Percentiles rank a stretch among this genome's conserved stretches.
These are phyloP conservation scores for Melanogrammus aeglefinus DNA, from an alignment of 2,797 vertebrate species.

Conservation along the genomic window DNA sequence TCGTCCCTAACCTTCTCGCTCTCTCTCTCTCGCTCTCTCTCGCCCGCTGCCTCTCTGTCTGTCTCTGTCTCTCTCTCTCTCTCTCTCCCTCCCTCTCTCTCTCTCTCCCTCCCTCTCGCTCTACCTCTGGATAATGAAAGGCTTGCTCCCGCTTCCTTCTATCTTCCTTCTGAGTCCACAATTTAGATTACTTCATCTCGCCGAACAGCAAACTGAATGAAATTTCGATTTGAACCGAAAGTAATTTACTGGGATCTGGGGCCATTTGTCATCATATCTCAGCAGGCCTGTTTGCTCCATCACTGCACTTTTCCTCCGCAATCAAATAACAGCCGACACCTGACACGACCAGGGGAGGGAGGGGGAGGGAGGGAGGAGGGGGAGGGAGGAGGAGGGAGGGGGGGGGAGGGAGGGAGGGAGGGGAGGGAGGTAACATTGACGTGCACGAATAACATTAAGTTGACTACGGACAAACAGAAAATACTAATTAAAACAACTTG, in stretches of 20 bases:
- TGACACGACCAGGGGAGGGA: conserved; percentile 83
- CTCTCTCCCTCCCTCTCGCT: conserved; percentile 61
- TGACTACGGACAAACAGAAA: neutral
- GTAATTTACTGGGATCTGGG: conserved; percentile 99
- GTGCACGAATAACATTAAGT: conserved; percentile 39
- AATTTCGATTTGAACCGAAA: conserved; percentile 99
- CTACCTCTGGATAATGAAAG: conserved; percentile 99
- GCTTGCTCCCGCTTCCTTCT: conserved; percentile 99
- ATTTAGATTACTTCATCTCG: conserved; percentile 99
- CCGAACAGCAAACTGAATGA: conserved; percentile 99
- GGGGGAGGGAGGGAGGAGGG: conserved; percentile 36
- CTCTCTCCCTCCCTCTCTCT: conserved; percentile 79
- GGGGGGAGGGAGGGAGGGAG: conserved; percentile 33
- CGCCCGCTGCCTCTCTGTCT: conserved; percentile 81
- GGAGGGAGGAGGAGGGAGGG: conserved; percentile 58
- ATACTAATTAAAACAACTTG: neutral
- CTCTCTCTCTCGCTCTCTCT: conserved; percentile 66
- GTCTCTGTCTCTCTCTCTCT: conserved; percentile 63
- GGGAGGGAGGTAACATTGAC: conserved; percentile 45
- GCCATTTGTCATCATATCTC: conserved; percentile 99
- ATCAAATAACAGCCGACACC: conserved; percentile 99
- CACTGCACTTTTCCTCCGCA: conserved; percentile 99
- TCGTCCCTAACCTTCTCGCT: conserved; percentile 93
- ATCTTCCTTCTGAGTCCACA: conserved; percentile 99
- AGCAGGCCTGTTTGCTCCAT: conserved; percentile 99